phyloP scores from a whole-genome alignment of 2,888 invertebrate species.

The Biston betularia region DNA sequence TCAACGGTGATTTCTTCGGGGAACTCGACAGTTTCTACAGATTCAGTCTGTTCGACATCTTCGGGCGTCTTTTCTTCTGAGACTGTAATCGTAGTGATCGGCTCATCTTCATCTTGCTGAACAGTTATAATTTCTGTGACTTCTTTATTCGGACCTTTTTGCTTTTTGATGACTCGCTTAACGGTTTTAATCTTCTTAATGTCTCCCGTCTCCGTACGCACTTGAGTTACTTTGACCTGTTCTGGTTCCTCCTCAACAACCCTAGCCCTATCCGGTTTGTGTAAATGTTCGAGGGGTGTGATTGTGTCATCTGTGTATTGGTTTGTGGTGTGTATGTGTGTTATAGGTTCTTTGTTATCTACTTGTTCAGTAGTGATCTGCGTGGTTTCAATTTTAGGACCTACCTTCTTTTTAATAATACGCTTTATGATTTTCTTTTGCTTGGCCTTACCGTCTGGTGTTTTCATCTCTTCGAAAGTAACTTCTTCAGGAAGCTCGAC shows the following conservation, averaged over 20 bases:
- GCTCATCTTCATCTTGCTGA: neutral
- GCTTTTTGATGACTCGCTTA: neutral
- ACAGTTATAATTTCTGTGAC: slow-evolving; percentile 1
- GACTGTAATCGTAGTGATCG: neutral
- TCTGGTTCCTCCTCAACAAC: neutral
- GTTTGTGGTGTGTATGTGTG: neutral
- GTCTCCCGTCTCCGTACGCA: neutral
- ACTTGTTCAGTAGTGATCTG: slow-evolving; percentile 71
- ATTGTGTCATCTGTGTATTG: slow-evolving; percentile 60
- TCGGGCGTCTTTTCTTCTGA: neutral
- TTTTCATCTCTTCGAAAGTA: neutral
- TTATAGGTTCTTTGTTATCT: neutral
- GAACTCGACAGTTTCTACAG: neutral
- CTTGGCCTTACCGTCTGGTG: neutral
- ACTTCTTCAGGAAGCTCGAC: neutral
- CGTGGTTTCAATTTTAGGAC: slow-evolving; percentile 73
- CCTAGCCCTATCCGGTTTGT: neutral
- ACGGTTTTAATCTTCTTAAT: neutral
- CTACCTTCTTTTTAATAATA: slow-evolving; percentile 74
- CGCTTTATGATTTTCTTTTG: slow-evolving; percentile 45
- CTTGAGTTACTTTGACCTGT: neutral
- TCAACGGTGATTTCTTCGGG: neutral
- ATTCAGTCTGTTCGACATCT: neutral
- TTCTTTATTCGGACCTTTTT: neutral
- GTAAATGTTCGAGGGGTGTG: slow-evolving; percentile 8